phyloP scores from a whole-genome alignment of 2,888 invertebrate genomes.

The Pardosa pseudoannulata region DNA sequence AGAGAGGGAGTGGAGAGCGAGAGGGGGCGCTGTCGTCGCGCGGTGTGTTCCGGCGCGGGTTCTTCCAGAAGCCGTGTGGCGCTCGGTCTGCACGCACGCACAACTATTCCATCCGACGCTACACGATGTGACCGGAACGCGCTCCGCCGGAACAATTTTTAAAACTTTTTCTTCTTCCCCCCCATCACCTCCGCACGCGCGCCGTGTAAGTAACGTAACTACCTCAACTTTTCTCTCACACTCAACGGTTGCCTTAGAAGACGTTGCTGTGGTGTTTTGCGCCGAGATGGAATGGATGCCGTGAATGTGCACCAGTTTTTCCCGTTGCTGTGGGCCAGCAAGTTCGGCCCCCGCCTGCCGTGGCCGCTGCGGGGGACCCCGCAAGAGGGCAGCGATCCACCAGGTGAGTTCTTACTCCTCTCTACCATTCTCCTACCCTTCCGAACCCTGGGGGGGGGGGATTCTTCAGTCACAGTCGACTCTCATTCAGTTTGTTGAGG shows the following conservation, averaged over 20 bases:
- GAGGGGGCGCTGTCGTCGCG: conserved; percentile 51
- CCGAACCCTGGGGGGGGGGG: neutral
- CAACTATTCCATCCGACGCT: conserved; percentile 28
- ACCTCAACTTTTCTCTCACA: conserved; percentile 59
- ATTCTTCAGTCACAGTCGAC: neutral
- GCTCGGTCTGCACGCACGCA: conserved; percentile 60
- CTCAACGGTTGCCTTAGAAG: conserved; percentile 64
- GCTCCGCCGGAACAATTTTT: neutral
- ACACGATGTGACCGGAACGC: conserved; percentile 2
- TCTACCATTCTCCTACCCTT: too few species aligned
- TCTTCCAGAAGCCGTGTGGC: conserved; percentile 68
- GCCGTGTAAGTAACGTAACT: too few species aligned
- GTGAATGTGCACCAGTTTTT: conserved; percentile 73
- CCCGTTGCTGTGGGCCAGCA: conserved; percentile 73
- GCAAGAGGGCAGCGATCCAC: conserved; percentile 43
- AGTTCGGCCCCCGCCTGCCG: conserved; percentile 71
- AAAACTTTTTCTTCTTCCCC: neutral
- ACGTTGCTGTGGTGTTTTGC: neutral
- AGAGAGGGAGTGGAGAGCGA: conserved; percentile 20
- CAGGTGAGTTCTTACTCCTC: conserved; percentile 45
- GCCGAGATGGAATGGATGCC: conserved; percentile 59
- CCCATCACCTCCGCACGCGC: conserved; percentile 2
- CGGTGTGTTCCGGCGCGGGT: conserved; percentile 34
- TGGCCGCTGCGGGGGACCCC: conserved; percentile 40
- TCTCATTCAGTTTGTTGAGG: too few species aligned